These are phyloP conservation scores for Aleiodes leptofemur DNA, from an alignment of 2,888 invertebrate genomes.

Conservation along the genomic window DNA sequence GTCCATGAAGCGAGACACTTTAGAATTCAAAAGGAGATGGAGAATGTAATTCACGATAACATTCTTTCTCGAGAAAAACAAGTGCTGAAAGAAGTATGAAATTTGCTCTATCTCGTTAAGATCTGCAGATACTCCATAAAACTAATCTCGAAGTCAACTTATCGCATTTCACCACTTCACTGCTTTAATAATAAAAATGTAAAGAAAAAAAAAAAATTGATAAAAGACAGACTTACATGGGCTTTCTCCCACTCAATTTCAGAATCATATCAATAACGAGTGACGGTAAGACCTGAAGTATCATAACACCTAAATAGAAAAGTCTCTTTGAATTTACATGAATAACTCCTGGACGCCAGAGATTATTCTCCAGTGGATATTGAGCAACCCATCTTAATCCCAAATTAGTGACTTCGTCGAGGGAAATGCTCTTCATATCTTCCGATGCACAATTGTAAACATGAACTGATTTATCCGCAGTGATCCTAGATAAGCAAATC, in stretches of 20 bases:
- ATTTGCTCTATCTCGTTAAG: neutral
- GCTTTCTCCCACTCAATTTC: slow-evolving; percentile 81
- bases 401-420: slow-evolving; percentile 79
- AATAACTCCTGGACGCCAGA: slow-evolving; percentile 82
- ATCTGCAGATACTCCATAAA: no score
- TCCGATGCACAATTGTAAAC: slow-evolving; percentile 91
- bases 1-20: no score
- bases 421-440: slow-evolving; percentile 81
- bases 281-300: slow-evolving; percentile 89
- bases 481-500: slow-evolving; percentile 58
- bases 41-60: no score
- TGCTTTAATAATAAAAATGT: neutral
- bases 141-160: no score
- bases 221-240: slow-evolving; percentile 79
- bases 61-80: no score
- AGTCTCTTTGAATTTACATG: slow-evolving; percentile 79
- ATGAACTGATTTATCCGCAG: slow-evolving; percentile 72
- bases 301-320: slow-evolving; percentile 82
- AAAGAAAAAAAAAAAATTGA: neutral
- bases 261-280: slow-evolving; percentile 83
- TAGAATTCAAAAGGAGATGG: no score
- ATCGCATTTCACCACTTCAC: no score
- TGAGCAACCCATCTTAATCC: slow-evolving; percentile 77
- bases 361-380: slow-evolving; percentile 82
- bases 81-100: neutral